Conservation (phyloP, 1,140 invertebrate species). For the Cylas formicarius region DNA sequence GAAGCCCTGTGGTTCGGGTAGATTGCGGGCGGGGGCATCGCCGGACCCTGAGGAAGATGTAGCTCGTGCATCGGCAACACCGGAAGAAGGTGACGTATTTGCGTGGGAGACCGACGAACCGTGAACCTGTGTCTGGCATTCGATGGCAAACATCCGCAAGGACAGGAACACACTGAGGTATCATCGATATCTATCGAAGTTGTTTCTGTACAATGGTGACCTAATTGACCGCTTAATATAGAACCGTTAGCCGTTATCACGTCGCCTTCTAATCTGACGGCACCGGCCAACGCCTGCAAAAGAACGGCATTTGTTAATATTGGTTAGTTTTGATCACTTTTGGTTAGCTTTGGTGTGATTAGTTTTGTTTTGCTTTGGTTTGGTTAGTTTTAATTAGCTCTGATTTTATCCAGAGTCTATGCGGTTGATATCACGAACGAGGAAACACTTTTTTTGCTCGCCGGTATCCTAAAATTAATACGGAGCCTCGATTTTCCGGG, state of each 20-base stretch:
- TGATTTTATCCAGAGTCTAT: too few species aligned
- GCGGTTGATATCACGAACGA: too few species aligned
- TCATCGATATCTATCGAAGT: conserved; percentile 57
- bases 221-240: conserved; percentile 64
- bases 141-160: conserved; percentile 64
- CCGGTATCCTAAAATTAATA: too few species aligned
- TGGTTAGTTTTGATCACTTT: too few species aligned
- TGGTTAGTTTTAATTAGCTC: too few species aligned
- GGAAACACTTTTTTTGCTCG: too few species aligned
- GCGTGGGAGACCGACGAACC: conserved; percentile 62
- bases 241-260: conserved; percentile 87
- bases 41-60: conserved; percentile 44
- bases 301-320: conserved; percentile 5
- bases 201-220: conserved; percentile 48
- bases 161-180: conserved; percentile 75
- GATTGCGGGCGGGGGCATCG: conserved; percentile 46
- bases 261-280: conserved; percentile 88
- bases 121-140: conserved; percentile 56
- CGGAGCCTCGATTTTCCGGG: too few species aligned
- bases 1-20: conserved; percentile 51
- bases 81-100: conserved; percentile 63
- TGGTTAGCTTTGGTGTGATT: too few species aligned
- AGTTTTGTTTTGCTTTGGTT: too few species aligned
- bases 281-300: conserved; percentile 69
- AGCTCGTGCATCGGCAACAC: conserved; percentile 52